Evolutionary conservation across 1,140 invertebrate genomes (phyloP).

Genomic region (Contarinia nasturtii): DNA sequence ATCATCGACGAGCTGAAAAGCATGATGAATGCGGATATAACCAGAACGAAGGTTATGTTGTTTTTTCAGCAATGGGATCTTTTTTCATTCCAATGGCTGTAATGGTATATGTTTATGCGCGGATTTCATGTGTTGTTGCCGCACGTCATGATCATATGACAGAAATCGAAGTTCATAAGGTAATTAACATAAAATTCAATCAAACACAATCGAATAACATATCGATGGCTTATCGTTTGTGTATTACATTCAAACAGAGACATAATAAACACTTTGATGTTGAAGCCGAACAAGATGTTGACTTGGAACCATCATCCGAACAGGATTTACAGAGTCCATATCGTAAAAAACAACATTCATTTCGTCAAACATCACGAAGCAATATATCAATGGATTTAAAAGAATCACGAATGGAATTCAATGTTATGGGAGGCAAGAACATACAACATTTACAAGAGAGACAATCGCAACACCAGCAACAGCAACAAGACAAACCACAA

Average conservation of each 20-base stretch:
- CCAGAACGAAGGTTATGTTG: constrained; percentile 60
- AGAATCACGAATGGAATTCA: constrained; percentile 6
- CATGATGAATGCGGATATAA: constrained; percentile 40
- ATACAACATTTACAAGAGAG: constrained; percentile 4
- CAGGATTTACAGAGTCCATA: constrained; percentile 14
- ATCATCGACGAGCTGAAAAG: background rate
- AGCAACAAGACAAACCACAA: background rate
- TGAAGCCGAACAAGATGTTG: constrained; percentile 15
- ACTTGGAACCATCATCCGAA: constrained; percentile 14
- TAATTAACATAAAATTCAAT: constrained; percentile 6
- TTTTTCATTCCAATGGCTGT: constrained; percentile 75
- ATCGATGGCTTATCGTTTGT: background rate
- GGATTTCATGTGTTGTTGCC: constrained; percentile 64
- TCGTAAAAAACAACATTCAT: constrained; percentile 11
- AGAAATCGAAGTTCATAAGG: constrained; percentile 22
- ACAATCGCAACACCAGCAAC: background rate
- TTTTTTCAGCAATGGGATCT: constrained; percentile 63
- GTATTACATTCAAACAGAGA: constrained; percentile 11
- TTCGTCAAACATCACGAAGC: constrained; percentile 14
- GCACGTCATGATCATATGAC: constrained; percentile 32
- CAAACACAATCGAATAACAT: background rate
- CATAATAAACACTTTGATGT: constrained; percentile 15
- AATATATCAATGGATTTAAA: constrained; percentile 20
- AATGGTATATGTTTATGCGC: constrained; percentile 70
- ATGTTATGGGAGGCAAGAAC: constrained; percentile 15